Evolutionary conservation across 1,140 invertebrate species (phyloP).

Genomic region (Drosophila kurseongensis): DNA sequence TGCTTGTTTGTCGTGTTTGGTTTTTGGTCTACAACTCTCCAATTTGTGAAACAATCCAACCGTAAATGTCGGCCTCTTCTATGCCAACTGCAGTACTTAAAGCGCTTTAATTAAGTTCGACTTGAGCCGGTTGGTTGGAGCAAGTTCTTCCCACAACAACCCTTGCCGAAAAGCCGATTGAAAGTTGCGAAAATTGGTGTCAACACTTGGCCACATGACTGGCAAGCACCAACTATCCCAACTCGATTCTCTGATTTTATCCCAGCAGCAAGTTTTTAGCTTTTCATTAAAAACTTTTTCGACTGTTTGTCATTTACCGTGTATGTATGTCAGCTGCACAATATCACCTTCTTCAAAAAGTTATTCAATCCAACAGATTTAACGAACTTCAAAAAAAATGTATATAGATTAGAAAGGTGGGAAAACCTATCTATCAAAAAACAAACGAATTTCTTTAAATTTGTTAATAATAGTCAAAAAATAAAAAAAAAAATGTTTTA

Average conservation of each 20-base stretch:
- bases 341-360: neutral
- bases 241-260: constrained; percentile 16
- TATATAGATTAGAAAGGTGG: no score
- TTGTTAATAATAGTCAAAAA: no score
- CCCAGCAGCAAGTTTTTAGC: constrained; percentile 18
- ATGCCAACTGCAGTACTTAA: constrained; percentile 32
- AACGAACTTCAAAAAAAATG: neutral
- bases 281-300: constrained; percentile 52
- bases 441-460: no score
- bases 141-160: constrained; percentile 20
- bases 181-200: constrained; percentile 48
- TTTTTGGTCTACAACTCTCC: constrained; percentile 50
- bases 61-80: constrained; percentile 24
- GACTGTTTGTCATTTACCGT: constrained; percentile 18
- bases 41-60: constrained; percentile 46
- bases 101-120: constrained; percentile 58
- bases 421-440: no score
- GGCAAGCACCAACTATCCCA: constrained; percentile 2
- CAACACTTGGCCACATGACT: constrained; percentile 32
- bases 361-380: neutral
- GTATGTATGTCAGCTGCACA: neutral
- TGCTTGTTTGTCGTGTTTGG: constrained; percentile 56
- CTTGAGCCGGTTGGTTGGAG: constrained; percentile 33
- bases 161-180: constrained; percentile 32
- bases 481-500: no score